These are phyloP conservation scores for Coptodon bakossiorum DNA, from an alignment of 2,113 vertebrate species.

Conservation along the genomic window DNA sequence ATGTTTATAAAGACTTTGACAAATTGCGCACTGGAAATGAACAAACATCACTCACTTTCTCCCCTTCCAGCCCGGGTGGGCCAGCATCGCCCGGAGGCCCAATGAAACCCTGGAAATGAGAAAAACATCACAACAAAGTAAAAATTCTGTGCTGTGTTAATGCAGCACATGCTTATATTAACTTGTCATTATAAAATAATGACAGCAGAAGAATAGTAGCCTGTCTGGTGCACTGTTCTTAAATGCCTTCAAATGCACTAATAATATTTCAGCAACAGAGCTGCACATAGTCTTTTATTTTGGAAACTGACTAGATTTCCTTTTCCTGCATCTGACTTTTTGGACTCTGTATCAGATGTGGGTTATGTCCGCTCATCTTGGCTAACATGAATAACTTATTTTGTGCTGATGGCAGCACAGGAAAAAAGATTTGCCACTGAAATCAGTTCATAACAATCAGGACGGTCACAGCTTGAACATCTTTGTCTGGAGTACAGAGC, in stretches of 20 bases:
- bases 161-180: not conserved
- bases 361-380: not conserved
- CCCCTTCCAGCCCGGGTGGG: slow-evolving; percentile 83
- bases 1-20: not conserved
- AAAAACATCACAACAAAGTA: not conserved
- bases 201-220: not conserved
- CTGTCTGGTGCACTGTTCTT: not conserved
- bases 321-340: not conserved
- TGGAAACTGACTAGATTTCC: not conserved
- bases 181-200: not conserved
- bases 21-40: not conserved
- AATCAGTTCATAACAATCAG: not conserved
- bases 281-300: not conserved
- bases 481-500: not conserved
- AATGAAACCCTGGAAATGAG: slow-evolving; percentile 86
- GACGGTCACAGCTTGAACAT: not conserved
- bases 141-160: not conserved
- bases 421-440: not conserved
- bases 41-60: slow-evolving; percentile 77
- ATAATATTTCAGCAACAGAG: not conserved
- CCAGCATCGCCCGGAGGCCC: slow-evolving; percentile 86
- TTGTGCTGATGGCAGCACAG: not conserved
- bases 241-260: not conserved
- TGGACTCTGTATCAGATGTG: not conserved
- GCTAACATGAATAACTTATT: not conserved